phyloP scores from a whole-genome alignment of 2,888 invertebrate species.

The Andrena minutula region DNA sequence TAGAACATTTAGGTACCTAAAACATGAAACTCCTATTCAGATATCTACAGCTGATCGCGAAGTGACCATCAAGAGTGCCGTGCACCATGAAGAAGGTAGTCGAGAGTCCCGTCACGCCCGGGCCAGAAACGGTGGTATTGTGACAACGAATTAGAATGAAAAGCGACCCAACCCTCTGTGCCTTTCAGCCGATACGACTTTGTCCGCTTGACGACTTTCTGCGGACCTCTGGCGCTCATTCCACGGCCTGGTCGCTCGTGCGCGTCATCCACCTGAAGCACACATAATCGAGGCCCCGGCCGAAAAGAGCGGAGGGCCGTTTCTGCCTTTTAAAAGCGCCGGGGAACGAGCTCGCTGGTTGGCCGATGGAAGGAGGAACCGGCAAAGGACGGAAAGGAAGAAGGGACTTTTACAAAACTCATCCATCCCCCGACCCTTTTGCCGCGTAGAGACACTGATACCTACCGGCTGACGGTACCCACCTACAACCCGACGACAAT shows the following conservation, averaged over 20 bases:
- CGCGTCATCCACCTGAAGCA: conserved; percentile 61
- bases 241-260: conserved; percentile 45
- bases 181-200: conserved; percentile 54
- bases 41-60: conserved; percentile 7
- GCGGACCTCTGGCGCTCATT: conserved; percentile 35
- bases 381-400: conserved; percentile 60
- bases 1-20: too few relatives aligned
- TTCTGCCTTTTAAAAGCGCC: conserved; percentile 69
- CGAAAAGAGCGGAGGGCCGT: conserved; percentile 52
- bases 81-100: background rate
- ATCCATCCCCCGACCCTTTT: conserved; percentile 71
- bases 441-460: conserved; percentile 79
- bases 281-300: conserved; percentile 60
- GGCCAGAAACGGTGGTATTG: conserved; percentile 35
- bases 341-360: conserved; percentile 28
- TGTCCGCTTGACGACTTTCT: conserved; percentile 59
- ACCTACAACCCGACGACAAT: conserved; percentile 83
- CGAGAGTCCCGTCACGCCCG: background rate
- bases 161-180: conserved; percentile 40
- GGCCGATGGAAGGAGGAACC: conserved; percentile 35
- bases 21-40: too few relatives aligned
- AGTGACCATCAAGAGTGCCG: background rate
- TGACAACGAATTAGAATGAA: conserved; percentile 62
- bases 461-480: conserved; percentile 78
- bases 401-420: conserved; percentile 75